phyloP scores from a whole-genome alignment of 1,140 invertebrate species.

The Mylabris phalerata region DNA sequence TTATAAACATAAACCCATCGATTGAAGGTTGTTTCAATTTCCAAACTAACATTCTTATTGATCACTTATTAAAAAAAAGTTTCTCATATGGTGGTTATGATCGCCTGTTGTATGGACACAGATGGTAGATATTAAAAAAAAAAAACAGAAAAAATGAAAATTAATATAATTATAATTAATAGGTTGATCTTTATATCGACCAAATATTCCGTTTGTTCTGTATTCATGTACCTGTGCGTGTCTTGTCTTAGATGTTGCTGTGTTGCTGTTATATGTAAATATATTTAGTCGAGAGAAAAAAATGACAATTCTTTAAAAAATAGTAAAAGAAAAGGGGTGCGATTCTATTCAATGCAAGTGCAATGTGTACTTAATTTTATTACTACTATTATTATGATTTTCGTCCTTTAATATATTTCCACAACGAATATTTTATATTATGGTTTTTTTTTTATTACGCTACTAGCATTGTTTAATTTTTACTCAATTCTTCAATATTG shows the following conservation, averaged over 20 bases:
- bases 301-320: conserved; percentile 8
- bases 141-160: no score
- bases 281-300: conserved; percentile 17
- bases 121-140: no score
- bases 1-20: no score
- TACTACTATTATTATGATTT: conserved; percentile 5
- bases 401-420: conserved; percentile 11
- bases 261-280: conserved; percentile 28
- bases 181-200: conserved; percentile 7
- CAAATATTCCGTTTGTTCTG: conserved; percentile 24
- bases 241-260: conserved; percentile 30
- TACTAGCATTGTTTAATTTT: neutral
- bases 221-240: conserved; percentile 32
- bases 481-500: no score
- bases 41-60: no score
- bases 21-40: no score
- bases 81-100: no score
- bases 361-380: conserved; percentile 22
- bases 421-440: conserved; percentile 13
- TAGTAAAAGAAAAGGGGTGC: conserved; percentile 1
- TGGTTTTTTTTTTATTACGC: conserved; percentile 1
- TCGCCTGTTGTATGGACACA: no score
- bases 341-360: conserved; percentile 19
- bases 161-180: no score
- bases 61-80: no score